Percentiles rank a stretch among this genome's conserved stretches.
Conservation (phyloP, 2,888 invertebrate genomes). For the Drosophila pseudotalamancana region DNA sequence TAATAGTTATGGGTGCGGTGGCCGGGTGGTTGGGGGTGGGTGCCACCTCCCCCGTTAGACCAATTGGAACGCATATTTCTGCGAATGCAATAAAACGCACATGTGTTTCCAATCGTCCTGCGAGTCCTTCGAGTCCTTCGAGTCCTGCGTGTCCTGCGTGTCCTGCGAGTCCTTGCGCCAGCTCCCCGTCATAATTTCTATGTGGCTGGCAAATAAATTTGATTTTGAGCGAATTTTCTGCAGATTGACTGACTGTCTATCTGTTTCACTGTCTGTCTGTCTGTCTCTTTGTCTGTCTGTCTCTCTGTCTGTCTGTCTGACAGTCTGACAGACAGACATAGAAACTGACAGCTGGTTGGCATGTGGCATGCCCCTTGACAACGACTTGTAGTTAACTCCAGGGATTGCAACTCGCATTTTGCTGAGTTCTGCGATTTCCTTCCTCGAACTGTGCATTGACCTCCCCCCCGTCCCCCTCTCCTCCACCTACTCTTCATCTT, state of each 20-base stretch:
- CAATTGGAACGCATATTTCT: constrained; percentile 62
- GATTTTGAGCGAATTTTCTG: constrained; percentile 66
- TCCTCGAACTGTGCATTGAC: constrained; percentile 37
- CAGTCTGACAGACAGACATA: constrained; percentile 29
- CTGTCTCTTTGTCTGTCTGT: constrained; percentile 31
- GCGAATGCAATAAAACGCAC: constrained; percentile 74
- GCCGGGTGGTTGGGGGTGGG: not conserved
- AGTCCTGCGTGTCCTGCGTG: constrained; percentile 1
- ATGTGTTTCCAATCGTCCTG: constrained; percentile 62
- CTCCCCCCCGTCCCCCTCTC: constrained; percentile 7
- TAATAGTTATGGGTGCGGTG: constrained; percentile 62
- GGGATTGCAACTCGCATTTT: constrained; percentile 30
- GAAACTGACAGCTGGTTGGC: constrained; percentile 17
- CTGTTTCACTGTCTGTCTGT: constrained; percentile 31
- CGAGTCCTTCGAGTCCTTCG: not conserved
- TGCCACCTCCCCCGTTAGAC: constrained; percentile 1
- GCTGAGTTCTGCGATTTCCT: constrained; percentile 53
- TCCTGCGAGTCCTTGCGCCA: not conserved
- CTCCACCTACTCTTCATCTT: no score
- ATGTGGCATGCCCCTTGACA: constrained; percentile 1
- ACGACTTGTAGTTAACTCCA: constrained; percentile 39
- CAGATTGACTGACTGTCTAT: constrained; percentile 59
- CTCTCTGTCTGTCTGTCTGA: constrained; percentile 28
- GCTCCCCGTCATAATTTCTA: constrained; percentile 65
- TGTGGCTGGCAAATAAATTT: constrained; percentile 77